These are phyloP conservation scores for Xiphophorus hellerii DNA, from an alignment of 2,113 vertebrate species.

Conservation along the genomic window DNA sequence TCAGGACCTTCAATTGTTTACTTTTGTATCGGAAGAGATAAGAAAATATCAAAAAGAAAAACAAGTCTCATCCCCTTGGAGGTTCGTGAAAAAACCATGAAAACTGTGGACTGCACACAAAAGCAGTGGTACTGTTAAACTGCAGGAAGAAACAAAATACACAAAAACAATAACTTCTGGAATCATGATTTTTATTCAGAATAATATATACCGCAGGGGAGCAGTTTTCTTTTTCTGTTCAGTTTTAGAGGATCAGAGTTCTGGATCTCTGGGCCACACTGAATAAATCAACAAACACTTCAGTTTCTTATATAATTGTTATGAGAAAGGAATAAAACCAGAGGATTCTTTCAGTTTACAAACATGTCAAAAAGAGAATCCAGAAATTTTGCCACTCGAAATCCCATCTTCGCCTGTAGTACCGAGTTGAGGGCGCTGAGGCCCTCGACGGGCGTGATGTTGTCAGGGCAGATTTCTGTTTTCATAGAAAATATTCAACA, in stretches of 20 bases:
- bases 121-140: too few species aligned
- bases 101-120: too few species aligned
- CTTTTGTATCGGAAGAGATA: conserved; percentile 15
- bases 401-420: conserved; percentile 42
- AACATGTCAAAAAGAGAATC: conserved; percentile 60
- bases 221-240: too few species aligned
- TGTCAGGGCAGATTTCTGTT: conserved; percentile 61
- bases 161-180: too few species aligned
- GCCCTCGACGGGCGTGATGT: conserved; percentile 27
- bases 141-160: too few species aligned
- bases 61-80: not conserved
- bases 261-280: not conserved
- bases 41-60: not conserved
- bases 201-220: too few species aligned
- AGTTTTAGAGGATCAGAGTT: not conserved
- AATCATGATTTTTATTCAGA: too few species aligned
- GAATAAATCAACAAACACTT: not conserved
- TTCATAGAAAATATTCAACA: conserved; percentile 3
- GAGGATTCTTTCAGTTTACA: conserved; percentile 45
- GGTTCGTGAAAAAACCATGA: not conserved
- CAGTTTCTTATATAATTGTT: not conserved
- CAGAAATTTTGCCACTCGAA: conserved; percentile 39
- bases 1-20: conserved; percentile 19
- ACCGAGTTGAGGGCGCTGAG: conserved; percentile 34
- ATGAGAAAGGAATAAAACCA: not conserved